These are phyloP conservation scores for Subacronicta megacephala DNA, from an alignment of 2,888 invertebrate species.

Conservation along the genomic window DNA sequence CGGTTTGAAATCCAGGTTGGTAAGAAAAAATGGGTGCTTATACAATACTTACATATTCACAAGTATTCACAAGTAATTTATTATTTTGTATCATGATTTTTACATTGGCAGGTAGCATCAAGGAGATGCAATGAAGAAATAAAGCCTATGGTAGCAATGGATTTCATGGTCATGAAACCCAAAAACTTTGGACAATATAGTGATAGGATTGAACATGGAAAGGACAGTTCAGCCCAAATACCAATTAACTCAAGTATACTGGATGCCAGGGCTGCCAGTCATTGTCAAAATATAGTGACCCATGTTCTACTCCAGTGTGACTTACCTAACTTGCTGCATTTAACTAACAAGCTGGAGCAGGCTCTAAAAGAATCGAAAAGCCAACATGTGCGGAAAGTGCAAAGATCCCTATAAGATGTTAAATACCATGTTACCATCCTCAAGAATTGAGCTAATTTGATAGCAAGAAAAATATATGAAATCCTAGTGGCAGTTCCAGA, in stretches of 20 bases:
- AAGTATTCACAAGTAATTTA: too few species aligned
- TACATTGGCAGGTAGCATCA: slow-evolving; percentile 74
- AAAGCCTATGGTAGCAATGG: slow-evolving; percentile 78
- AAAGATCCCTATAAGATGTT: slow-evolving; percentile 79
- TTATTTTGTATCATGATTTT: too few species aligned
- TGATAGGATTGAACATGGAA: slow-evolving; percentile 43
- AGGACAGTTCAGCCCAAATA: slow-evolving; percentile 50
- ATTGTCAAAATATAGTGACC: slow-evolving; percentile 79
- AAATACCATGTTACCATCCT: too few species aligned
- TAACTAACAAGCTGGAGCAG: slow-evolving; percentile 87
- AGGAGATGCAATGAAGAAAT: slow-evolving; percentile 70
- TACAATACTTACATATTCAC: too few species aligned
- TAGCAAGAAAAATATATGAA: too few species aligned
- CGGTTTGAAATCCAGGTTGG: slow-evolving; percentile 86
- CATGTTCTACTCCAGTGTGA: slow-evolving; percentile 87
- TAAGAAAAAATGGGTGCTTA: too few species aligned
- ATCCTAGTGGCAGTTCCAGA: too few species aligned
- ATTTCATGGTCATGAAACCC: slow-evolving; percentile 77
- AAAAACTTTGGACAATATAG: slow-evolving; percentile 71
- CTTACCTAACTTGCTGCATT: slow-evolving; percentile 87
- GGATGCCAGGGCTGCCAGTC: slow-evolving; percentile 80
- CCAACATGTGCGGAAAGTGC: slow-evolving; percentile 88
- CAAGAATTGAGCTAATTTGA: too few species aligned
- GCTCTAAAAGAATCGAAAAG: slow-evolving; percentile 89
- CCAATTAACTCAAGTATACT: slow-evolving; percentile 71